Evolutionary conservation across 2,888 invertebrate species (phyloP), one percentile per base, ranked within the genome.

Genomic region (Crioceris asparagi): DNA sequence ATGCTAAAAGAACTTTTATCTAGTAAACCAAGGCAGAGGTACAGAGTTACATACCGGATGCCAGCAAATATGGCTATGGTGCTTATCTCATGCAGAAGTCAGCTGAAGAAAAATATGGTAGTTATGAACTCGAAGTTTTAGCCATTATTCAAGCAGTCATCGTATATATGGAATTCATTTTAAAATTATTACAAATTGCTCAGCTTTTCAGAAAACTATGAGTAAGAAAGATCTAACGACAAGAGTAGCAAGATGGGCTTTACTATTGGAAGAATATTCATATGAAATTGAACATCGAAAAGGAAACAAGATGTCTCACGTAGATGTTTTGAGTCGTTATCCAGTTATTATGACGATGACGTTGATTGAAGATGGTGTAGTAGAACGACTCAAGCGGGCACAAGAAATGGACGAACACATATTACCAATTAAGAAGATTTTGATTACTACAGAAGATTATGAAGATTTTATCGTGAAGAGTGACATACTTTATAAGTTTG

Each of bases 81-180:
- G 45, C 46, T 4, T 35, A 38, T 31, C 26, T 50, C 7, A 8
- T 48, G 26, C 48, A 50, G 0, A 52, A 52, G 0, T 40, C 44
- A 3, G 49, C 54, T 4, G 54, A 60, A 43, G 43, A 47, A 21
- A 52, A 50, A 35, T 59, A 55, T 30, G 32, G 39, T 11, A 54
- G 56, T 17, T 61, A 60, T 36, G 57, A 61, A 27, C 38, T 62
- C 2, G 59, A 62, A 47, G 54, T 57, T 3, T 36, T 61, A 4
- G 59, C 56, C 0, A 45, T 61, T 4, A 48, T 60, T 6, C 39
- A 54, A 44, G 51, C 59, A 58, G 55, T 33, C 60, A 59, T 43
- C 29, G 56, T 10, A 41, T 54, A 1, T 60, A 57, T 41, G 33
- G 46, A 38, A 27, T 36, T 40, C 11, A 43, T 46, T 41, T 60